Percentiles rank a stretch among this genome's conserved stretches.
Evolutionary conservation across 2,113 vertebrate species (phyloP).

Genomic region (Catharus minimus): DNA sequence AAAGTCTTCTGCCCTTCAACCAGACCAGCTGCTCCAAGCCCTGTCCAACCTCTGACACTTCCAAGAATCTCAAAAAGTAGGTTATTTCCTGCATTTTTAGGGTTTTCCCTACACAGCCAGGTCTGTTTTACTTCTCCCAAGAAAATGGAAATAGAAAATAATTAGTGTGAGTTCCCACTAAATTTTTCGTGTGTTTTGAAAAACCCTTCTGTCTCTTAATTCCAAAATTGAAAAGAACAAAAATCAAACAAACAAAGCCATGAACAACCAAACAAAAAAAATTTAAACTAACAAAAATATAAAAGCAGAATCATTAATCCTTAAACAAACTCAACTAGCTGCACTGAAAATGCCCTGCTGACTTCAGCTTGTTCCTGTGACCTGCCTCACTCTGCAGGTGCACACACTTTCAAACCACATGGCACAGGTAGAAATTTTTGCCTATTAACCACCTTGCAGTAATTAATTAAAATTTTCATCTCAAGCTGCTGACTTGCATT

Average conservation of each 20-base stretch:
- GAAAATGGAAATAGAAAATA: background rate
- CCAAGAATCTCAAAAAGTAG: background rate
- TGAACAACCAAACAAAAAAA: rapidly evolving
- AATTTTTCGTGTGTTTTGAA: background rate
- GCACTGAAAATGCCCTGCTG: background rate
- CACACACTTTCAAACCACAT: background rate
- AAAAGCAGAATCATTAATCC: background rate
- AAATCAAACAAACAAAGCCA: background rate
- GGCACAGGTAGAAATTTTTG: background rate
- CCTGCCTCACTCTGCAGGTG: background rate
- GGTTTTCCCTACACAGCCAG: background rate
- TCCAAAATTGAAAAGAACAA: rapidly evolving
- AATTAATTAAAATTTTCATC: background rate
- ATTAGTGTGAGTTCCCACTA: background rate
- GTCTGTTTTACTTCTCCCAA: background rate
- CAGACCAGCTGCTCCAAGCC: background rate
- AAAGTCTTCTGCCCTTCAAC: background rate
- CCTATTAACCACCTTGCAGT: background rate
- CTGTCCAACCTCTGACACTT: rapidly evolving
- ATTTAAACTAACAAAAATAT: rapidly evolving
- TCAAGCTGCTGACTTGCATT: background rate
- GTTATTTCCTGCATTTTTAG: background rate
- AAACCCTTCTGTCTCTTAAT: background rate
- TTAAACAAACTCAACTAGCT: background rate
- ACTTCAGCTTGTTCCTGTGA: background rate